Evolutionary conservation across 2,797 vertebrate genomes (phyloP).

Genomic region (Cichlasoma orientale): DNA sequence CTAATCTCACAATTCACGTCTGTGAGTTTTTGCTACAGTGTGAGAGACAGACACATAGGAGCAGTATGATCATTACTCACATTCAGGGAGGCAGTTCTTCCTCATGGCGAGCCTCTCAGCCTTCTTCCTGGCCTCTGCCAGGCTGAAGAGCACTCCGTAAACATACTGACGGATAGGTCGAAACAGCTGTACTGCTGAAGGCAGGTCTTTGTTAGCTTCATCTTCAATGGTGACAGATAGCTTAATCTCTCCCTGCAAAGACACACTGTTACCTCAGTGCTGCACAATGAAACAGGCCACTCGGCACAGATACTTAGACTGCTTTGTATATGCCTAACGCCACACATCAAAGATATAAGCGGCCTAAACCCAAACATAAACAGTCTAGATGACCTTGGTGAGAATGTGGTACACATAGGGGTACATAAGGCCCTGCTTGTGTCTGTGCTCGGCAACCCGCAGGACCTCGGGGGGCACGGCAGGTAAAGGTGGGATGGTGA

Average conservation of each 20-base stretch:
- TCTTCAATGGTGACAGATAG: conserved; percentile 96
- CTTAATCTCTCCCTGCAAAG: conserved; percentile 93
- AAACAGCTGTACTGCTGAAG: conserved; percentile 93
- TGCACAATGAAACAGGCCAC: not conserved
- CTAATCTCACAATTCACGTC: not conserved
- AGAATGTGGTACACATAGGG: conserved; percentile 95
- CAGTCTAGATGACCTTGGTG: conserved; percentile 83
- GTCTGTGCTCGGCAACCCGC: conserved; percentile 93
- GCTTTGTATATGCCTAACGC: not conserved
- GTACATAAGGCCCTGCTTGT: conserved; percentile 96
- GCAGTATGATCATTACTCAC: conserved; percentile 71
- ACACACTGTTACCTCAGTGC: conserved; percentile 25
- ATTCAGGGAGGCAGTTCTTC: conserved; percentile 91
- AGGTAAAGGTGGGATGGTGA: conserved; percentile 93
- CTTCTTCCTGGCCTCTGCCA: conserved; percentile 94
- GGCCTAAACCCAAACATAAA: not conserved
- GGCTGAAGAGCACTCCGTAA: conserved; percentile 97
- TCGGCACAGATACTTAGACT: not conserved
- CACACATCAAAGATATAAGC: not conserved
- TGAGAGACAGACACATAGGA: not conserved
- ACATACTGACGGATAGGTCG: conserved; percentile 94
- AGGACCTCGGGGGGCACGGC: conserved; percentile 92
- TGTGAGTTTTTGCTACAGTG: not conserved
- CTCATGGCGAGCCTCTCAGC: conserved; percentile 92
- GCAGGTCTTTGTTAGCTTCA: conserved; percentile 97